Base-by-base conservation (phyloP, 1,140 invertebrate species). In the Drosophila persimilis region DNA sequence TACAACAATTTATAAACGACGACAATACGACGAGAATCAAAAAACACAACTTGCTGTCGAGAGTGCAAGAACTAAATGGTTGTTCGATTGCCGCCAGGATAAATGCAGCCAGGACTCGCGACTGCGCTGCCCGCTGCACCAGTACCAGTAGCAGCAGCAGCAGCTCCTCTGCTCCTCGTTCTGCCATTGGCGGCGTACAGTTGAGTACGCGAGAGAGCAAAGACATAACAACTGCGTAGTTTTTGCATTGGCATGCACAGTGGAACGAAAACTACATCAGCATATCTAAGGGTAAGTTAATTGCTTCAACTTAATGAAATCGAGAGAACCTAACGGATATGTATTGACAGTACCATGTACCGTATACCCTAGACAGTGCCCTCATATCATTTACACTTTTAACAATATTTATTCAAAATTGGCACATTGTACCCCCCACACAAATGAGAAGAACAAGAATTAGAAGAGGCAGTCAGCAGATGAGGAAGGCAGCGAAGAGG, bases 11-110 rank as follows among this genome's bases (percentile, higher is more conserved):
- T 80, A 86, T 85, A 86, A 86, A 86, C 81, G 81, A 78, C 81
- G 81, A 86, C 73, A 86, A 89, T 88, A 86, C 81, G 81, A 78
- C 81, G 81, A 86, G 77, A 86, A 89, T 88, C 88, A 88, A 90
- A 90, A 91, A 91, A 91, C 86, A 90, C 90, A 91, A 91, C 90
- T 91, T 91, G 90, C 90, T 80, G 81, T 78, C 80, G 80, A 91
- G 90, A 91, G 90, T 91, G 90, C 90, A 91, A 91, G 90, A 91
- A 91, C 90, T 91, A 91, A 91, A 91, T 91, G 90, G 77, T 76
- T 79, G 70, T 72, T 79, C 78, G 79, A 85, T 67, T 83, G 83
- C 83, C 74, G 83, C 79, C 74, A 86, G 83, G 79, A 89, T 74
- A 89, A 79, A 83, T 88, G 85, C 85, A 89, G 80, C 75, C 78